Conservation (phyloP, 2,113 vertebrate genomes). For the Tonatia bakeri region DNA sequence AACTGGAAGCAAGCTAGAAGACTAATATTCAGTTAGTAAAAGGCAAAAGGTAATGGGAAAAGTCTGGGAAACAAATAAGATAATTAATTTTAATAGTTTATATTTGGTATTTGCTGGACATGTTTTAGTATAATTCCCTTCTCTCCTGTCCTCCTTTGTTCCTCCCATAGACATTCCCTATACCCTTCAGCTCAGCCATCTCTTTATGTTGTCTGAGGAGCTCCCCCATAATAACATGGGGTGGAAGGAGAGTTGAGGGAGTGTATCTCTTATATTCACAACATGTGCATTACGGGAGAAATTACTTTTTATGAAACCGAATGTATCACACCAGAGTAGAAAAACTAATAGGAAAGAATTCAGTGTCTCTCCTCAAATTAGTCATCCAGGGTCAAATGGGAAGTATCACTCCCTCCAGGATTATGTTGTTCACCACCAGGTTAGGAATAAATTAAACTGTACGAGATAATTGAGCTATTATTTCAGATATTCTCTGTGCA, state of each 20-base stretch:
- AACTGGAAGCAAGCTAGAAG: background rate
- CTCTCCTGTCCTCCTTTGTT: background rate
- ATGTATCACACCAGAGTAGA: background rate
- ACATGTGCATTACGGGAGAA: background rate
- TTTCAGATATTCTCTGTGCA: background rate
- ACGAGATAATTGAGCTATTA: background rate
- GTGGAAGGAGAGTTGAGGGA: background rate
- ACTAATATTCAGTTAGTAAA: background rate
- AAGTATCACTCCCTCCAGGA: background rate
- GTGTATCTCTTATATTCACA: background rate
- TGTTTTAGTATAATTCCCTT: background rate
- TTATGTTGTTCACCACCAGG: background rate
- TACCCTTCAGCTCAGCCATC: background rate
- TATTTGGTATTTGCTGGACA: background rate
- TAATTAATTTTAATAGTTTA: constrained; percentile 3
- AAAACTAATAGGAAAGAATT: background rate
- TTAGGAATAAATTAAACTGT: background rate
- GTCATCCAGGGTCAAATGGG: background rate
- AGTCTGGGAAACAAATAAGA: constrained; percentile 9
- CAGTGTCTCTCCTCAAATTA: background rate
- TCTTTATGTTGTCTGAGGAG: background rate
- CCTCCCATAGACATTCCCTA: background rate
- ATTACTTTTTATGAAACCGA: background rate
- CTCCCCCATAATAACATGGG: background rate
- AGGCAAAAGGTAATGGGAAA: background rate